Evolutionary conservation across 2,888 invertebrate species (phyloP).

Genomic region (Drosophila maculinotata): DNA sequence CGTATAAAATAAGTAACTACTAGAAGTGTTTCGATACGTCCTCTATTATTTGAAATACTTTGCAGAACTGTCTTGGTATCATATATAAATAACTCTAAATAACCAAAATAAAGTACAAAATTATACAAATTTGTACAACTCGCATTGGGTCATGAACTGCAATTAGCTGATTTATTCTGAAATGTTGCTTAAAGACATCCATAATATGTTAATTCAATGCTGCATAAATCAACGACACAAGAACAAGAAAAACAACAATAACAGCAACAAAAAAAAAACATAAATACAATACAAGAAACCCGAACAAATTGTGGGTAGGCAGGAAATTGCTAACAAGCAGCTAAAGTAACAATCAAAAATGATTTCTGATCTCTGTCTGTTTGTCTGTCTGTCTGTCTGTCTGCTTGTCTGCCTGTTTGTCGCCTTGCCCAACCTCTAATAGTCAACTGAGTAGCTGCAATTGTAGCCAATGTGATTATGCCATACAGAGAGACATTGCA

Average conservation of each 20-base stretch:
- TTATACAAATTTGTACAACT: too few relatives aligned
- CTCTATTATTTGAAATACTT: too few relatives aligned
- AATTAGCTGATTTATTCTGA: too few relatives aligned
- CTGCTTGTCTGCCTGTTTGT: slow-evolving; percentile 12
- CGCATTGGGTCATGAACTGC: background rate
- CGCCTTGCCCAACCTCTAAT: slow-evolving; percentile 51
- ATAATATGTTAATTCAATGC: slow-evolving; percentile 6
- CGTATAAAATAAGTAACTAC: background rate
- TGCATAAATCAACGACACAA: slow-evolving; percentile 2
- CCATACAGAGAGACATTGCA: slow-evolving; percentile 33
- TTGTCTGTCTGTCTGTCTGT: slow-evolving; percentile 2
- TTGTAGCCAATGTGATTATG: slow-evolving; percentile 54
- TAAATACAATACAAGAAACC: slow-evolving; percentile 3
- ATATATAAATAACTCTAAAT: too few relatives aligned
- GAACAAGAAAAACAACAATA: background rate
- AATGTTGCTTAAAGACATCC: background rate
- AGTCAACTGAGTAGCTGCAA: slow-evolving; percentile 37
- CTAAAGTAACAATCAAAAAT: slow-evolving; percentile 48
- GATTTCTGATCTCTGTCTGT: slow-evolving; percentile 49
- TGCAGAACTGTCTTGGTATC: too few relatives aligned
- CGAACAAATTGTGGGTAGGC: slow-evolving; percentile 43
- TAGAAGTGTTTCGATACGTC: background rate
- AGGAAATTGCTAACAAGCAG: slow-evolving; percentile 76
- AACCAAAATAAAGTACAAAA: too few relatives aligned
- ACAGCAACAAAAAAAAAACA: slow-evolving; percentile 14